A percentile compares a stretch with the other conserved stretches of the same genome.
These are phyloP conservation scores for Hipparchia sbordonii DNA, from an alignment of 2,888 invertebrate species.

Conservation along the genomic window DNA sequence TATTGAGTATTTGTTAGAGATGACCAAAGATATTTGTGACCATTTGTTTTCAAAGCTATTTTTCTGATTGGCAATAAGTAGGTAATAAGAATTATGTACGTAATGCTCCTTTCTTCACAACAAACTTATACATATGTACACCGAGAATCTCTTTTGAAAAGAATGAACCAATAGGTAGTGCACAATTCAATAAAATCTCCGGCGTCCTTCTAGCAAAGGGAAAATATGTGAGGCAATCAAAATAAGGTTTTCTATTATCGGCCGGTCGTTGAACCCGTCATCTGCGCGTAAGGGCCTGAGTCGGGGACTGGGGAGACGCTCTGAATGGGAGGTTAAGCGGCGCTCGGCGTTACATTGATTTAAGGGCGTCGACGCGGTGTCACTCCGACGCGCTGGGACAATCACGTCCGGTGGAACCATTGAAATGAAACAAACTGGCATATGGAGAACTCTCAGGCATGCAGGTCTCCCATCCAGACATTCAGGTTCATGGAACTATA, in stretches of 20 bases:
- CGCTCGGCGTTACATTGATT: constrained; percentile 46
- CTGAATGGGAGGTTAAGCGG: constrained; percentile 45
- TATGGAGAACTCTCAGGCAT: not conserved
- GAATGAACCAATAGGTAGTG: not conserved
- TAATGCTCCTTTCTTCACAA: not conserved
- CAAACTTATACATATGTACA: not conserved
- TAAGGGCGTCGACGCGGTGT: constrained; percentile 39
- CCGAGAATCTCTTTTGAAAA: not conserved
- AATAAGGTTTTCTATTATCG: constrained; percentile 31
- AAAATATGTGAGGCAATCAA: not conserved
- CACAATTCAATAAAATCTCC: not conserved
- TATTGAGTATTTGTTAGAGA: no score
- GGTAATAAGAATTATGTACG: not conserved
- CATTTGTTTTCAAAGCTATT: no score
- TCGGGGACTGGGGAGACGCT: constrained; percentile 51
- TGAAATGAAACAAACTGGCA: not conserved
- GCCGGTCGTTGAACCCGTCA: constrained; percentile 60
- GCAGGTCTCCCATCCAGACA: no score
- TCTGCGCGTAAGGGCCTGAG: constrained; percentile 52
- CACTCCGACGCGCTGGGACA: not conserved
- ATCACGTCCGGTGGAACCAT: constrained; percentile 13
- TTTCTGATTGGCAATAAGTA: not conserved
- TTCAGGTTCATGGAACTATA: no score
- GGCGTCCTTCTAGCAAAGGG: not conserved
- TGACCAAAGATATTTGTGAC: no score